These are phyloP conservation scores for Orius insidiosus DNA, from an alignment of 1,140 invertebrate genomes.

Conservation along the genomic window DNA sequence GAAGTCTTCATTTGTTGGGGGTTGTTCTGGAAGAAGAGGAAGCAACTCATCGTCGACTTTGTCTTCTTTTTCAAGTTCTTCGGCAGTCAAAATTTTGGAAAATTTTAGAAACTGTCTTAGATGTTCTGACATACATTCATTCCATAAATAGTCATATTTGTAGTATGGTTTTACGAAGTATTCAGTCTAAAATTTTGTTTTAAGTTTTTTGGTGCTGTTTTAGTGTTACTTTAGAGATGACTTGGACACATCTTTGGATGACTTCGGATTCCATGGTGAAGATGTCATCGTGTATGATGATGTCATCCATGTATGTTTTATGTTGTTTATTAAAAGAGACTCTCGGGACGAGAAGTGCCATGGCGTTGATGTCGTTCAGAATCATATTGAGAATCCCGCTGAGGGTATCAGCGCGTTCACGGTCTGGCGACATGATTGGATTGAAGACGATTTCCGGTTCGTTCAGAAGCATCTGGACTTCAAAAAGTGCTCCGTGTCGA, in stretches of 20 bases:
- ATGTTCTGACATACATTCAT: constrained; percentile 39
- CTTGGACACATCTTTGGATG: no score
- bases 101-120: constrained; percentile 46
- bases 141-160: constrained; percentile 43
- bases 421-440: constrained; percentile 35
- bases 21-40: constrained; percentile 25
- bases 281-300: no score
- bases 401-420: constrained; percentile 37
- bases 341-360: constrained; percentile 23
- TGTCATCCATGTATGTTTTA: constrained; percentile 15
- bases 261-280: no score
- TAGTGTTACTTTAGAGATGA: no score
- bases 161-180: constrained; percentile 17
- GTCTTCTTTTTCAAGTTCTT: constrained; percentile 33
- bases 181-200: constrained; percentile 15
- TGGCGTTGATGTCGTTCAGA: constrained; percentile 41
- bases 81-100: constrained; percentile 35
- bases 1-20: constrained; percentile 38
- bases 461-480: constrained; percentile 42
- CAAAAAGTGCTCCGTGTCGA: constrained; percentile 32
- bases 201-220: no score
- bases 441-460: constrained; percentile 40
- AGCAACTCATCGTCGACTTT: constrained; percentile 26
- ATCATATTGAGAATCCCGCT: constrained; percentile 35
- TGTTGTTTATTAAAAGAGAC: constrained; percentile 13